These are phyloP conservation scores for Daktulosphaira vitifoliae DNA, from an alignment of 1,140 invertebrate species.

Conservation along the genomic window DNA sequence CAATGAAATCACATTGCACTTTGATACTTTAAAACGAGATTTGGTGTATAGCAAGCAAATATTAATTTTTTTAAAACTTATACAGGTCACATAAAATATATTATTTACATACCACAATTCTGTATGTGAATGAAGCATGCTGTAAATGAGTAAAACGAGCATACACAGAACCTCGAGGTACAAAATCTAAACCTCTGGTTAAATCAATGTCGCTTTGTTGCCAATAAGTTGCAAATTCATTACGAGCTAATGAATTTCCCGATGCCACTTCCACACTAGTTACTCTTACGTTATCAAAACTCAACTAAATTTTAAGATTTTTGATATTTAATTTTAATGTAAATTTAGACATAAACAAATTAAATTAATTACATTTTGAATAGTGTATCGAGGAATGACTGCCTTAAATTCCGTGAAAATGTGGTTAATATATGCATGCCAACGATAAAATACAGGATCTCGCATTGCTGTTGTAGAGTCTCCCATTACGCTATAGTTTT, in stretches of 20 bases:
- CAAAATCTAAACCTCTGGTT: constrained; percentile 47
- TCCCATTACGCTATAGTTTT: constrained; percentile 59
- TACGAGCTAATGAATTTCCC: constrained; percentile 42
- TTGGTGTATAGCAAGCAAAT: too few species aligned
- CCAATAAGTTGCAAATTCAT: constrained; percentile 47
- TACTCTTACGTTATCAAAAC: constrained; percentile 51
- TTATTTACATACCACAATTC: constrained; percentile 36
- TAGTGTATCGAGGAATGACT: constrained; percentile 54
- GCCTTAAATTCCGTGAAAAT: constrained; percentile 69
- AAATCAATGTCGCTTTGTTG: constrained; percentile 48
- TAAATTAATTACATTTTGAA: constrained; percentile 46
- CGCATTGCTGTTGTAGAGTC: constrained; percentile 65
- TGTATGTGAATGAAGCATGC: constrained; percentile 44
- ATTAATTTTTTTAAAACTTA: too few species aligned
- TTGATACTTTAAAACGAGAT: too few species aligned
- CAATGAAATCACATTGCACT: too few species aligned
- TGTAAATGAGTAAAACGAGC: constrained; percentile 47
- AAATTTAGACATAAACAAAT: not conserved
- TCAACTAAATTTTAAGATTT: constrained; percentile 47
- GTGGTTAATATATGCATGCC: constrained; percentile 71
- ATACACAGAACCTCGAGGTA: constrained; percentile 44
- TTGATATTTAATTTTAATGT: too few species aligned
- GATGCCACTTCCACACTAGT: constrained; percentile 44
- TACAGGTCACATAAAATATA: too few species aligned
- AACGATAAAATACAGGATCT: constrained; percentile 77